Evolutionary conservation across 2,888 invertebrate species (phyloP).

Genomic region (Pterostichus madidus): DNA sequence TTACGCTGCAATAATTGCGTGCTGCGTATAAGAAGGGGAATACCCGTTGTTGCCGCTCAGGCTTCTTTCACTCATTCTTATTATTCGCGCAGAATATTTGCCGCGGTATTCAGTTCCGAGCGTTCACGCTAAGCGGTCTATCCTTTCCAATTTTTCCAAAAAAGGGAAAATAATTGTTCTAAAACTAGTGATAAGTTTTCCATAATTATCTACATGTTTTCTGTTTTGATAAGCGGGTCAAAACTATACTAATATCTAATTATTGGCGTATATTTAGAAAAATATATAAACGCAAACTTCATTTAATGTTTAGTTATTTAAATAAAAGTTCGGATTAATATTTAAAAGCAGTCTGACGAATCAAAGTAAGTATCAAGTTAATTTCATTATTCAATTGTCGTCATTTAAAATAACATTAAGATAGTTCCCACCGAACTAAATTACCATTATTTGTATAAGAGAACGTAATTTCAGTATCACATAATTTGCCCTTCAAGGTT

Average conservation of each 20-base stretch:
- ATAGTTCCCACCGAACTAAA: not conserved
- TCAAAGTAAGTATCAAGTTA: conserved; percentile 1
- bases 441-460: conserved; percentile 25
- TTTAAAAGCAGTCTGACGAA: not conserved
- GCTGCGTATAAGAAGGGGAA: conserved; percentile 28
- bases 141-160: not conserved
- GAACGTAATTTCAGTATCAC: conserved; percentile 51
- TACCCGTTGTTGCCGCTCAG: conserved; percentile 32
- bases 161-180: not conserved
- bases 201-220: conserved; percentile 1
- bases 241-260: conserved; percentile 36
- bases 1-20: not conserved
- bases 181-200: not conserved
- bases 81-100: not conserved
- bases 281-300: conserved; percentile 28
- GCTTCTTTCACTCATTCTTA: not conserved
- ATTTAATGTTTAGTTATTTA: not conserved
- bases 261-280: not conserved
- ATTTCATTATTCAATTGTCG: not conserved
- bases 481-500: conserved; percentile 69
- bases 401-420: not conserved
- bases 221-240: conserved; percentile 40
- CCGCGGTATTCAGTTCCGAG: conserved; percentile 12
- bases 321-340: not conserved
- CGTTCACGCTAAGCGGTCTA: not conserved